Conservation (phyloP, 2,888 invertebrate genomes). For the Drosophila merina region DNA sequence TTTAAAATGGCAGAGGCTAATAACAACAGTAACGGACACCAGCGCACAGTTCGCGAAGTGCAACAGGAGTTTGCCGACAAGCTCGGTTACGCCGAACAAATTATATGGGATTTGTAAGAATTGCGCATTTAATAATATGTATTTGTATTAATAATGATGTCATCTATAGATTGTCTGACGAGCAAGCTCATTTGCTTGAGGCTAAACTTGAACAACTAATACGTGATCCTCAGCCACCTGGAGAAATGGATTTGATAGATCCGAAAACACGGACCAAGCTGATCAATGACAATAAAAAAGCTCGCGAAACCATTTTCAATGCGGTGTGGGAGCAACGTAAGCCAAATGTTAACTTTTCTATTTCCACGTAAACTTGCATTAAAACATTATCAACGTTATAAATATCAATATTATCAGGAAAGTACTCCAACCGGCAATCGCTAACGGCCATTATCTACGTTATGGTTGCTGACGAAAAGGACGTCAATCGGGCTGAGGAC, state of each 20-base stretch:
- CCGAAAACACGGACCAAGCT: background rate
- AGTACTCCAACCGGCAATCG: slow-evolving; percentile 78
- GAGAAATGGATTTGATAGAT: background rate
- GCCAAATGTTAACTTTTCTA: slow-evolving; percentile 5
- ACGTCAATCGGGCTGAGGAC: slow-evolving; percentile 43
- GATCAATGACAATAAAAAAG: slow-evolving; percentile 18
- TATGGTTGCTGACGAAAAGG: slow-evolving; percentile 59
- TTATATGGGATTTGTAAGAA: slow-evolving; percentile 75
- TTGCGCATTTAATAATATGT: slow-evolving; percentile 9
- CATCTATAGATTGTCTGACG: slow-evolving; percentile 51
- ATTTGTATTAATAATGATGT: background rate
- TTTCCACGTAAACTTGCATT: too few species aligned
- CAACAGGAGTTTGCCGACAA: slow-evolving; percentile 75
- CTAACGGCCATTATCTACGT: slow-evolving; percentile 80
- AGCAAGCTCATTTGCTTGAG: slow-evolving; percentile 49
- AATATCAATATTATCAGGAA: slow-evolving; percentile 61
- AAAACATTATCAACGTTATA: too few species aligned
- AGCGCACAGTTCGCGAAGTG: slow-evolving; percentile 51
- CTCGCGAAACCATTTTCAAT: slow-evolving; percentile 60
- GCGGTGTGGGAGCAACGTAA: slow-evolving; percentile 81
- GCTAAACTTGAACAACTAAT: slow-evolving; percentile 65
- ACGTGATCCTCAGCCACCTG: slow-evolving; percentile 51
- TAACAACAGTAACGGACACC: background rate
- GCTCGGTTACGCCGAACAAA: slow-evolving; percentile 60
- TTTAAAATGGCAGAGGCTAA: background rate